Evolutionary conservation across 2,113 vertebrate genomes (phyloP), one percentile per base, ranked within the genome.

Genomic region (Leuciscus idus): DNA sequence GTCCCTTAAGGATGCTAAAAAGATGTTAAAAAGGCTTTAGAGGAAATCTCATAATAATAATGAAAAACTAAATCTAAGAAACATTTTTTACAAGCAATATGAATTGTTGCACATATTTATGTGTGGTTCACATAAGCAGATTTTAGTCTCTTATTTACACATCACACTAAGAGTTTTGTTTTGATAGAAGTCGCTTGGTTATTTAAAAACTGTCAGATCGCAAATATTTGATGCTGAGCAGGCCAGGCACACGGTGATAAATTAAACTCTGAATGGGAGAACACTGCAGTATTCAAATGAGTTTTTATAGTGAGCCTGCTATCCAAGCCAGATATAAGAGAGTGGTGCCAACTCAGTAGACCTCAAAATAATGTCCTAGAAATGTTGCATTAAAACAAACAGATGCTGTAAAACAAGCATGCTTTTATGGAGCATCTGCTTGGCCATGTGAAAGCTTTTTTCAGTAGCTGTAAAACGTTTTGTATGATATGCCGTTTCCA

Each of bases 381-480:
- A 64, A 46, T 64, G 59, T 64, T 48, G 23, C 39, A 39, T 57
- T 80, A 43, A 80, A 80, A 61, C 55, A 61, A 80, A 43, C 77
- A 61, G 77, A 80, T 80, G 30, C 55, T 81, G 23, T 81, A 64
- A 80, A 43, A 80, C 77, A 61, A 80, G 77, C 77, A 61, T 79
- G 55, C 33, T 74, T 79, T 79, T 57, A 80, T 61, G n/a, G 13
- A 81, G n/a, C 78, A 46, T 62, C 78, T 81, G 78, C 61, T 64
- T 46, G 23, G 78, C 12, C 13, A 62, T 81, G 9, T 50, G 46
- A 52, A 76, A 28, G 21, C 12, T 36, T 78, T 79, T 43, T 74
- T n/a, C 52, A 13, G 1, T 57, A 23, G 26, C 30, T 23, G 12
- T 61, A 59, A n/a, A 79, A 39, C 21, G 21, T 43, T 43, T 79